These are phyloP conservation scores for Myotis brandtii DNA, from an alignment of 2,113 vertebrate species.

Conservation along the genomic window DNA sequence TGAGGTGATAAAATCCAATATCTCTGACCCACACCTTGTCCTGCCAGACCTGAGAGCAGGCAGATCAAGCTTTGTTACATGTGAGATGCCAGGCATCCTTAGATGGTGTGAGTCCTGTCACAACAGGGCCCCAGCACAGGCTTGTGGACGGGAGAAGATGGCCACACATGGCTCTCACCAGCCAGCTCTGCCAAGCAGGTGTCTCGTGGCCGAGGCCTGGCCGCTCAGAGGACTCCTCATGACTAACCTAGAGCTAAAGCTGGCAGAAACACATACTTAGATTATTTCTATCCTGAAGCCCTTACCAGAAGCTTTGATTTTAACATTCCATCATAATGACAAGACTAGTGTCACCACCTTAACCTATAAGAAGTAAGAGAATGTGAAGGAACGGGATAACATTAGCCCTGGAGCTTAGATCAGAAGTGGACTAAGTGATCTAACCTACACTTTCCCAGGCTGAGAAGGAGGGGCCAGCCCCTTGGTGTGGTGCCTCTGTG, in stretches of 20 bases:
- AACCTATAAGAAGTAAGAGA: neutral
- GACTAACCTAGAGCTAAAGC: neutral
- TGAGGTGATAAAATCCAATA: neutral
- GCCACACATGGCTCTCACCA: no score
- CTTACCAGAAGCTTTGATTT: neutral
- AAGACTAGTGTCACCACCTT: neutral
- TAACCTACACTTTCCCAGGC: neutral
- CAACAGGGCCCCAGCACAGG: rapidly evolving
- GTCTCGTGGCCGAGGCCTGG: neutral
- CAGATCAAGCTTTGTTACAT: neutral
- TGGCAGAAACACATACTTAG: rapidly evolving
- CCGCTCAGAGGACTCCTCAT: neutral
- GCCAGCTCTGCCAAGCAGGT: neutral
- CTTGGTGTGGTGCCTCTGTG: neutral
- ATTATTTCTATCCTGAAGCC: neutral
- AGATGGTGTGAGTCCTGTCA: neutral
- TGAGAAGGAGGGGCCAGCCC: neutral
- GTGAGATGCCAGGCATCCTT: neutral
- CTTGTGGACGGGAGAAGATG: neutral
- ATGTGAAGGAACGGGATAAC: neutral
- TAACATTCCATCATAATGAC: neutral
- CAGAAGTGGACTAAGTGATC: neutral
- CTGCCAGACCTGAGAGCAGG: neutral
- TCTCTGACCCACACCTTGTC: neutral
- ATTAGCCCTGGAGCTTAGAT: neutral